These are phyloP conservation scores for Agriopis marginaria DNA, from an alignment of 2,888 invertebrate genomes.

Conservation along the genomic window DNA sequence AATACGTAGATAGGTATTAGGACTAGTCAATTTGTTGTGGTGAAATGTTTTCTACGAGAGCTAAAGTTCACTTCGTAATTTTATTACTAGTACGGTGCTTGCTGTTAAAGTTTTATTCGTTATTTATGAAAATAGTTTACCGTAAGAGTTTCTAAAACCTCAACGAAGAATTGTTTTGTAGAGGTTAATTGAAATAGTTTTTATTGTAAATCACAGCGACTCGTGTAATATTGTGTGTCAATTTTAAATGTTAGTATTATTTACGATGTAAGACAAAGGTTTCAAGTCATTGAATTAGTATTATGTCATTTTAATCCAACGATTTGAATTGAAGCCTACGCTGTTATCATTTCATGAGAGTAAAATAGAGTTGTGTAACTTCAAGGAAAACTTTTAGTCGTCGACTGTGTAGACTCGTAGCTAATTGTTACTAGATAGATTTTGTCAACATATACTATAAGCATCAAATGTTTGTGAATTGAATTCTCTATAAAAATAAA, in stretches of 20 bases:
- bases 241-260: conserved; percentile 61
- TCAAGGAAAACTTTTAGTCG: conserved; percentile 67
- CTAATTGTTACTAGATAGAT: conserved; percentile 73
- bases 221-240: conserved; percentile 58
- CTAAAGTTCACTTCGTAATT: conserved; percentile 75
- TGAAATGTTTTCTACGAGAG: conserved; percentile 81
- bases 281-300: conserved; percentile 78
- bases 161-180: conserved; percentile 72
- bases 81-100: conserved; percentile 82
- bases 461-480: conserved; percentile 76
- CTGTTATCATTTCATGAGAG: conserved; percentile 57
- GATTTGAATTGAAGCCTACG: conserved; percentile 64
- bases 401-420: conserved; percentile 79
- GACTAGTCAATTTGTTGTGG: conserved; percentile 85
- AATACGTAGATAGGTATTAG: conserved; percentile 79
- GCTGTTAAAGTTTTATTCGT: conserved; percentile 77
- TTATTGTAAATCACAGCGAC: conserved; percentile 57
- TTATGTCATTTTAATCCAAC: conserved; percentile 62
- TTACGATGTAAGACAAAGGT: conserved; percentile 67
- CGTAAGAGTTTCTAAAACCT: conserved; percentile 68
- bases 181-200: conserved; percentile 56
- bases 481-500: conserved; percentile 68
- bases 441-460: conserved; percentile 63
- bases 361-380: conserved; percentile 55
- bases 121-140: conserved; percentile 62